Base-by-base conservation (phyloP, 2,888 invertebrate genomes). In the Slavum lentiscoides region DNA sequence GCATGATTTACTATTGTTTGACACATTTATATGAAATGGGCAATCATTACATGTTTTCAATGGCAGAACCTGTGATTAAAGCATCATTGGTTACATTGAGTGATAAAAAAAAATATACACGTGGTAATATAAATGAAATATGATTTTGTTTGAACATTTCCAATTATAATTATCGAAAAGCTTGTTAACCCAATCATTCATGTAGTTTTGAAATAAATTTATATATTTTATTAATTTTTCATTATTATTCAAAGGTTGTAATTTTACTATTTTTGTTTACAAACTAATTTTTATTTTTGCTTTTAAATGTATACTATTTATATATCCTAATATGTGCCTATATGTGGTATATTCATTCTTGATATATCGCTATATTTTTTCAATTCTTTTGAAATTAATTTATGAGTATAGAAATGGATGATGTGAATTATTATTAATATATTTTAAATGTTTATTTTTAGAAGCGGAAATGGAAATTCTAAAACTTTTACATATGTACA, bases 1-100 rank as follows among this genome's bases (percentile, higher is more conserved):
- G 89, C 74, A 90, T 92, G 9, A 89, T 94, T 15, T 90, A 91
- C 83, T 90, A 89, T 83, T 91, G 92, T 84, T 88, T 94, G 83
- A 87, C 88, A 74, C 86, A 88, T 17, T 87, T 94, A 17, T 92
- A 92, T 84, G 88, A 89, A 84, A 88, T 89, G 83, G 90, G 91
- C 9, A 80, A 80, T 30, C 72, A 21, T 5, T 58, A 58, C 23
- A 80, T 80, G 80, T 43, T 80, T 58, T 43, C 80, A 1, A 13
- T 80, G 4, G 43, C 64, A 23, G 72, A 80, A 43, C 21, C 58
- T n/a, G 80, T 80, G 9, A 58, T 80, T 43, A 72, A 72, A 66
- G 72, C 80, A 72, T 80, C 80, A n/a, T 39, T 80, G 19, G 43
- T 58, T 15, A 80, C 80, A 72, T 72, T 80, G 15, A 72, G 2